These are phyloP conservation scores for Morpho achilles DNA, from an alignment of 2,888 invertebrate genomes.

Conservation along the genomic window DNA sequence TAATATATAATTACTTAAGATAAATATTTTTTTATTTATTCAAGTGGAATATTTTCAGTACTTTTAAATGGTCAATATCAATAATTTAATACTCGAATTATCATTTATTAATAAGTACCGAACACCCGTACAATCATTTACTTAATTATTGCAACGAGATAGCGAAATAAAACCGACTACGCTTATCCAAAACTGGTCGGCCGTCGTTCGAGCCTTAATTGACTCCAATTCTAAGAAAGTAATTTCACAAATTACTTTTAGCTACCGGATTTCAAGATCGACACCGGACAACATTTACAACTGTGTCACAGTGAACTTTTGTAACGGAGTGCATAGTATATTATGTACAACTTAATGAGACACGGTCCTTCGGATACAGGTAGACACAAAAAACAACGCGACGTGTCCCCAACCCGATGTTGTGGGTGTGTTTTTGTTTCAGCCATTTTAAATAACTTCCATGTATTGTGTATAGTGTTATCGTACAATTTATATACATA, in stretches of 20 bases:
- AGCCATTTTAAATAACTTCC: constrained; percentile 30
- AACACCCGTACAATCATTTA: constrained; percentile 18
- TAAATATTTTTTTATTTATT: too few species aligned
- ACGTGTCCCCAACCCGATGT: constrained; percentile 38
- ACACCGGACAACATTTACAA: constrained; percentile 47
- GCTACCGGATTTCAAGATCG: constrained; percentile 73
- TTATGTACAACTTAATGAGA: constrained; percentile 36
- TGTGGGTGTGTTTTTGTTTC: constrained; percentile 48
- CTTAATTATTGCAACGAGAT: constrained; percentile 30
- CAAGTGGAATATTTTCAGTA: too few species aligned
- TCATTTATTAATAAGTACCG: not conserved
- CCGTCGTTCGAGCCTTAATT: constrained; percentile 55
- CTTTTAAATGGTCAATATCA: too few species aligned
- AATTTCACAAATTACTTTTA: constrained; percentile 79
- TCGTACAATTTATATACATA: too few species aligned
- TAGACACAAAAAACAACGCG: constrained; percentile 47
- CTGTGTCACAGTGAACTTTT: constrained; percentile 42
- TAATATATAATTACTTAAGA: too few species aligned
- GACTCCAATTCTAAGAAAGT: constrained; percentile 75
- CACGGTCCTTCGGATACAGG: constrained; percentile 49
- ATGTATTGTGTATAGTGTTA: not conserved
- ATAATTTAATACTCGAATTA: not conserved
- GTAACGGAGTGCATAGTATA: constrained; percentile 2
- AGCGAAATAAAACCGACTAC: constrained; percentile 26
- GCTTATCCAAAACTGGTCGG: constrained; percentile 32